phyloP scores from a whole-genome alignment of 2,888 invertebrate genomes.

The Eupithecia pulchellata region DNA sequence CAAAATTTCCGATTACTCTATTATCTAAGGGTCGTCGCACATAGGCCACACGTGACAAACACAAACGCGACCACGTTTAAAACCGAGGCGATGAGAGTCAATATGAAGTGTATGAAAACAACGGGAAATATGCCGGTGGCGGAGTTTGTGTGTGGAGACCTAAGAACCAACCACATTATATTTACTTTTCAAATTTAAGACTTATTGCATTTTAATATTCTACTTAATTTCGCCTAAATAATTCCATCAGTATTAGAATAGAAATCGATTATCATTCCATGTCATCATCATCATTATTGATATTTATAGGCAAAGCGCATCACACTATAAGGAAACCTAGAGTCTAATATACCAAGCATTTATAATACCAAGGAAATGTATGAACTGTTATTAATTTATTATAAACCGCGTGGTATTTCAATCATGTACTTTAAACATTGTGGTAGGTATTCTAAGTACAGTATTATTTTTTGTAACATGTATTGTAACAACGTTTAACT shows the following conservation, averaged over 20 bases:
- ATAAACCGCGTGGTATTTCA: background rate
- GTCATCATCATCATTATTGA: background rate
- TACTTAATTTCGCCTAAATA: background rate
- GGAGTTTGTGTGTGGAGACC: no score
- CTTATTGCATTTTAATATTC: no score
- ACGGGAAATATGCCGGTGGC: no score
- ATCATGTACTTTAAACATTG: background rate
- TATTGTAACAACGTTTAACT: background rate
- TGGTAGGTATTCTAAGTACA: background rate
- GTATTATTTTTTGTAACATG: slow-evolving; percentile 8
- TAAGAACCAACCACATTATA: no score
- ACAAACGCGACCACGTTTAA: no score
- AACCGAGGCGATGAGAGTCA: no score
- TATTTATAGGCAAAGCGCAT: background rate
- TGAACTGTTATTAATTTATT: background rate
- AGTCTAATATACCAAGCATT: background rate
- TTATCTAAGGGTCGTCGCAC: no score
- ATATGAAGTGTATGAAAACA: no score
- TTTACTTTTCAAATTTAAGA: no score
- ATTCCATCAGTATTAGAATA: background rate
- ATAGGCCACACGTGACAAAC: no score
- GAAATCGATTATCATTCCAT: background rate
- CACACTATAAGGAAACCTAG: background rate
- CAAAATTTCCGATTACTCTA: no score
- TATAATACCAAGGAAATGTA: background rate